Evolutionary conservation across 2,888 invertebrate species (phyloP), one percentile per base, ranked within the genome.

Genomic region (Trichogramma dendrolimi): DNA sequence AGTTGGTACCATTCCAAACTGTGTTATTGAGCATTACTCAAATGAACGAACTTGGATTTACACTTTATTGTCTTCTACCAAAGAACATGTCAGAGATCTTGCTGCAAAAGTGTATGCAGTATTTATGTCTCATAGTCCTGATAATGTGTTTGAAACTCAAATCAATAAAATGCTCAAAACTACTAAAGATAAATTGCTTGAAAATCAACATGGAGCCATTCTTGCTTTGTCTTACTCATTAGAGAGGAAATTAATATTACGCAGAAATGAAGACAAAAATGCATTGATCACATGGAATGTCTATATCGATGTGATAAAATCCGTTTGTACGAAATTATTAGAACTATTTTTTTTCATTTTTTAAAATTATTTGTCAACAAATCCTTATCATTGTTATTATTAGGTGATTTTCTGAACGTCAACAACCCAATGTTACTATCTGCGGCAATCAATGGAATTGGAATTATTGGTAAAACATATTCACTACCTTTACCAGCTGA

Each of bases 181-280:
- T 0, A 78, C 78, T 47, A 81, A 75, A 60, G 83, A 83, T 70
- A 86, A 87, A 80, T 85, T 81, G 62, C 76, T 91, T 62, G 91
- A 92, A 76, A 80, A 84, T 4, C 91, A 91, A 72, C 92, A 93
- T 70, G 94, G 94, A 0, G 87, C 89, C 62, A 75, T 92, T 60
- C 75, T 90, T 54, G 88, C 89, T 6, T 80, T 91, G 53, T 87
- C 90, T 6, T 85, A 87, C 76, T 82, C 87, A 67, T 83, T 91
- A 62, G 90, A 90, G 75, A 80, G 88, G 52, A 87, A 85, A 74
- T 82, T 90, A 47, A 81, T 81, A 47, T 71, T 82, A 58, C 78
- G 81, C 58, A 82, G 81, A 67, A 77, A 69, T 42, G 75, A 78
- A 58, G 76, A 76, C 39, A 69, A 71, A 38, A 71, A 71, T 38